phyloP scores from a whole-genome alignment of 2,797 vertebrate species.

The Numenius phaeopus region DNA sequence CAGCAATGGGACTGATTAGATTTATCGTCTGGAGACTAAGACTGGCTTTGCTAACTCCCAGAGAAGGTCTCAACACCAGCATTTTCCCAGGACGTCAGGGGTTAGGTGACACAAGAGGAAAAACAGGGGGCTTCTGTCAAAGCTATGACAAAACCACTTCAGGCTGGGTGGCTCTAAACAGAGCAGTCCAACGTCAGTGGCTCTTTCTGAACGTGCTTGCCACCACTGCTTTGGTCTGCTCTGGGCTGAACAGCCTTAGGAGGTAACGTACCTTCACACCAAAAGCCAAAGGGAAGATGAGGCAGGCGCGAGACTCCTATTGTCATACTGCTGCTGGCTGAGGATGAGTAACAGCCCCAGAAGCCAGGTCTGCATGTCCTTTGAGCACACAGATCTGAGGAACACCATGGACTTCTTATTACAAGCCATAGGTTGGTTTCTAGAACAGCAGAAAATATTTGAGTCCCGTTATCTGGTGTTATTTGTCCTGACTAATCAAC shows the following conservation, averaged over 20 bases:
- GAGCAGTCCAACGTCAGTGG: background rate
- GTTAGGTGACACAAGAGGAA: background rate
- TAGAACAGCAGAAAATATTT: background rate
- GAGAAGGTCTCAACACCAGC: background rate
- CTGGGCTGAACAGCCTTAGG: fast-evolving
- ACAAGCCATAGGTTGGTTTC: background rate
- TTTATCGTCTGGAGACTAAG: background rate
- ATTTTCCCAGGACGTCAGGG: background rate
- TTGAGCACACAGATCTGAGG: background rate
- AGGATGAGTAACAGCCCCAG: background rate
- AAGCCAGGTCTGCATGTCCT: fast-evolving
- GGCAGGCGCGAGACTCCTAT: background rate
- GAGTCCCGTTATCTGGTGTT: background rate
- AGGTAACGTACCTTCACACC: background rate
- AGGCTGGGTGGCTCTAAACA: background rate
- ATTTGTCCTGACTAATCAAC: background rate
- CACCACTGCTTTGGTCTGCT: background rate
- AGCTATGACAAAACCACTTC: background rate
- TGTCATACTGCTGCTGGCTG: background rate
- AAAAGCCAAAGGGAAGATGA: background rate
- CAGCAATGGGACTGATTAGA: background rate
- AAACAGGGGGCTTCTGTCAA: background rate
- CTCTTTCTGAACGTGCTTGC: background rate
- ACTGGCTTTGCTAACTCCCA: background rate
- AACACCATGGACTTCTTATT: background rate